A percentile compares a stretch with the other conserved stretches of the same genome.
phyloP scores from a whole-genome alignment of 2,113 vertebrate genomes.

The Caranx melampygus region DNA sequence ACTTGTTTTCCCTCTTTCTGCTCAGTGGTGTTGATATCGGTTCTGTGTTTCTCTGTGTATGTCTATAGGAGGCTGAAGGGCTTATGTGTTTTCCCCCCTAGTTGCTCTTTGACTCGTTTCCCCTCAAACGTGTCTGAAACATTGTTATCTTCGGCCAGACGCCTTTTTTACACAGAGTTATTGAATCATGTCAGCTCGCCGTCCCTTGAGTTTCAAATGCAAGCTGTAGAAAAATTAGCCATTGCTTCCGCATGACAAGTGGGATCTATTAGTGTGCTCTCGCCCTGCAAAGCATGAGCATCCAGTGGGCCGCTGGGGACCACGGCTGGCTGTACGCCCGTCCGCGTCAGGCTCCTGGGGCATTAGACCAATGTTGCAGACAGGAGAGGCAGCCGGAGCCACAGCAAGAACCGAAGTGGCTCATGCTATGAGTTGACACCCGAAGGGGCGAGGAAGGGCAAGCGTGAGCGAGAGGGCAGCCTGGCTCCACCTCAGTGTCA shows the following conservation, averaged over 20 bases:
- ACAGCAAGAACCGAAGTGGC: constrained; percentile 40
- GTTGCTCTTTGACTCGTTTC: constrained; percentile 79
- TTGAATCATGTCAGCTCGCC: constrained; percentile 78
- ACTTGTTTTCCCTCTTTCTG: constrained; percentile 61
- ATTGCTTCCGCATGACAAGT: constrained; percentile 83
- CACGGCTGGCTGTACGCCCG: constrained; percentile 66
- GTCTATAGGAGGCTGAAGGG: constrained; percentile 69
- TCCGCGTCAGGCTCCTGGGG: constrained; percentile 67
- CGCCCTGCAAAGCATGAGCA: constrained; percentile 79
- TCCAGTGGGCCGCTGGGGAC: constrained; percentile 70
- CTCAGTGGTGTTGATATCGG: constrained; percentile 71
- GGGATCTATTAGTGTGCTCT: constrained; percentile 84
- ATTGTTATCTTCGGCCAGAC: constrained; percentile 78
- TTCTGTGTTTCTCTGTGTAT: constrained; percentile 65
- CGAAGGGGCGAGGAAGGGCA: constrained; percentile 45
- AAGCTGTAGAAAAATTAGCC: constrained; percentile 82
- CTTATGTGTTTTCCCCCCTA: constrained; percentile 77
- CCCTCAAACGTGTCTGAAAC: constrained; percentile 76
- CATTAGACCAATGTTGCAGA: constrained; percentile 67
- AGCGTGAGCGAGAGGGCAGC: constrained; percentile 16
- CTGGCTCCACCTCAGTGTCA: constrained; percentile 33
- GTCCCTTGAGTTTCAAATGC: constrained; percentile 80
- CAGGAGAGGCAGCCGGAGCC: constrained; percentile 45
- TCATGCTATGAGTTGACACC: constrained; percentile 66
- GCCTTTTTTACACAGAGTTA: constrained; percentile 77